Evolutionary conservation across 2,113 vertebrate species (phyloP).

Genomic region (Kobus ellipsiprymnus): DNA sequence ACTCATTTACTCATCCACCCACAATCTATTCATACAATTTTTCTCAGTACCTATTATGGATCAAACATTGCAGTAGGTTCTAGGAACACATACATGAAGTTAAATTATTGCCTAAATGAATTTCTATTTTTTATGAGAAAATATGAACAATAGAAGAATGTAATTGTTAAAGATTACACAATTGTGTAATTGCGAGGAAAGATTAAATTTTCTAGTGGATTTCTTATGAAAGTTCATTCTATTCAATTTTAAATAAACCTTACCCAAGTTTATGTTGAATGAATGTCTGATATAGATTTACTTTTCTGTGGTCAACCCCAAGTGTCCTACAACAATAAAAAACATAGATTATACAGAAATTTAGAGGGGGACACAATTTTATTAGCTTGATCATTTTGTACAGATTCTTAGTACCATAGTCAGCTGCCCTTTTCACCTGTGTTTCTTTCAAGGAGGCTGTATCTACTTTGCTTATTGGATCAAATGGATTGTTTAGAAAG

Average conservation of each 20-base stretch:
- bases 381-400: not conserved
- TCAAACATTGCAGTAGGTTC: not conserved
- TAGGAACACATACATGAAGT: not conserved
- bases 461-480: not conserved
- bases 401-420: not conserved
- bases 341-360: not conserved
- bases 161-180: not conserved
- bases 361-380: not conserved
- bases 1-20: not conserved
- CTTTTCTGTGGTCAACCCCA: not conserved
- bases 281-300: not conserved
- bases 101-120: not conserved
- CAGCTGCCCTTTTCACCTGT: not conserved
- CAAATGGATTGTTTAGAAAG: not conserved
- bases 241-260: not conserved
- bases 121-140: not conserved
- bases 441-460: not conserved
- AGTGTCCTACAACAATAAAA: not conserved
- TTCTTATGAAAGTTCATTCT: not conserved
- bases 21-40: not conserved
- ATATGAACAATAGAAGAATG: not conserved
- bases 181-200: not conserved
- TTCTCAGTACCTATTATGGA: not conserved
- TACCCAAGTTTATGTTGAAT: not conserved
- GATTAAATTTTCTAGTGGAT: not conserved